phyloP scores from a whole-genome alignment of 1,140 invertebrate genomes.

The Lethrus apterus region DNA sequence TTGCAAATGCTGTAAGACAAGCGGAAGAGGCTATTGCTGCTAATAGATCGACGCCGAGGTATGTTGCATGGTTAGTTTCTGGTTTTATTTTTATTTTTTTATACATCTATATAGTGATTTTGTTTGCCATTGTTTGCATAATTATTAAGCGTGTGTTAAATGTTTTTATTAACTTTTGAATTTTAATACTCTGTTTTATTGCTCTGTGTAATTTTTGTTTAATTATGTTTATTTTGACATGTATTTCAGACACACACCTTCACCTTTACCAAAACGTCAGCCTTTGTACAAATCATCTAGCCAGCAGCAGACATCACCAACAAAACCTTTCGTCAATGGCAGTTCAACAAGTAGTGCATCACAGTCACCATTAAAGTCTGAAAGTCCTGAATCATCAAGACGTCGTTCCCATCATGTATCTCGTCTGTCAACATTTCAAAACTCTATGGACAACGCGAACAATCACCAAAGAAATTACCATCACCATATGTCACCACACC shows the following conservation, averaged over 20 bases:
- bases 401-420: conserved; percentile 16
- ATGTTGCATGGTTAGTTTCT: conserved; percentile 39
- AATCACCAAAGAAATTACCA: conserved; percentile 25
- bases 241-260: conserved; percentile 14
- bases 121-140: background rate
- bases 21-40: conserved; percentile 25
- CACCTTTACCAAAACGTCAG: conserved; percentile 2
- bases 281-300: background rate
- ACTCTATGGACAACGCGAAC: conserved; percentile 1
- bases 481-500: conserved; percentile 20
- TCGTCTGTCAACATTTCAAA: conserved; percentile 20
- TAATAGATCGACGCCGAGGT: conserved; percentile 33
- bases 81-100: conserved; percentile 28
- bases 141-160: background rate
- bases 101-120: too few relatives aligned
- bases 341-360: conserved; percentile 10
- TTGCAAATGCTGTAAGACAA: conserved; percentile 46
- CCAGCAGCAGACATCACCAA: conserved; percentile 13
- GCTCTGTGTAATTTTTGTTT: background rate
- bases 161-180: background rate
- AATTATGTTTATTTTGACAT: background rate
- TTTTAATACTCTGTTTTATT: background rate
- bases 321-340: conserved; percentile 13
- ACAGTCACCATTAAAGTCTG: too few relatives aligned
- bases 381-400: background rate